Conservation (phyloP, 92 coral and sea anemone species). For the Meandrina meandrites region DNA sequence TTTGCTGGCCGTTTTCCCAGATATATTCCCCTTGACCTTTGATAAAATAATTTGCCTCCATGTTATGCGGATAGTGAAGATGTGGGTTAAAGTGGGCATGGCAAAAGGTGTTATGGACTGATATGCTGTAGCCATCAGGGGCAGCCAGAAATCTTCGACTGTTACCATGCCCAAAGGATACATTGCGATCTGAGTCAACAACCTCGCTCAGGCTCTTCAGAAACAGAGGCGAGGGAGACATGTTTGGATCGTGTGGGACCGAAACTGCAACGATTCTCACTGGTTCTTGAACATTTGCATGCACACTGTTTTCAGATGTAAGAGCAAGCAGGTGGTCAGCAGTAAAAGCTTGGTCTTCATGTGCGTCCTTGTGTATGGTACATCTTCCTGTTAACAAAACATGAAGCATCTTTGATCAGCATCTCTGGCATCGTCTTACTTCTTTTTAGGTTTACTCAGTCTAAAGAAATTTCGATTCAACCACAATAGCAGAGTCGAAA, state of each 20-base stretch:
- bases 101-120: conserved; percentile 28
- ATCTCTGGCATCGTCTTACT: neutral
- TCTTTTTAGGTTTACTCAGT: neutral
- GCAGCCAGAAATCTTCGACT: conserved; percentile 43
- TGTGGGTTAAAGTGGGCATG: neutral
- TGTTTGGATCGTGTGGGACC: conserved; percentile 26
- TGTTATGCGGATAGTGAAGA: conserved; percentile 28
- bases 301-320: conserved; percentile 18
- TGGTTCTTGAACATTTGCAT: conserved; percentile 13
- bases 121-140: conserved; percentile 42
- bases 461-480: no score
- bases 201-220: conserved; percentile 35
- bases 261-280: conserved; percentile 24
- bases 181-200: conserved; percentile 36
- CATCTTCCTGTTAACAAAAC: conserved; percentile 27
- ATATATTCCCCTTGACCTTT: conserved; percentile 48
- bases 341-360: conserved; percentile 15
- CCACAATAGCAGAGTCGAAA: no score
- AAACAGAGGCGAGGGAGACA: conserved; percentile 29
- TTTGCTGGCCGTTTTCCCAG: conserved; percentile 27
- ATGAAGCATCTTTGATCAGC: neutral
- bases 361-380: conserved; percentile 2
- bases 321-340: conserved; percentile 36
- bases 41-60: conserved; percentile 34
- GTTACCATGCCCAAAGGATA: conserved; percentile 21